Evolutionary conservation across 1,140 invertebrate species (phyloP).

Genomic region (Callitettix versicolor): DNA sequence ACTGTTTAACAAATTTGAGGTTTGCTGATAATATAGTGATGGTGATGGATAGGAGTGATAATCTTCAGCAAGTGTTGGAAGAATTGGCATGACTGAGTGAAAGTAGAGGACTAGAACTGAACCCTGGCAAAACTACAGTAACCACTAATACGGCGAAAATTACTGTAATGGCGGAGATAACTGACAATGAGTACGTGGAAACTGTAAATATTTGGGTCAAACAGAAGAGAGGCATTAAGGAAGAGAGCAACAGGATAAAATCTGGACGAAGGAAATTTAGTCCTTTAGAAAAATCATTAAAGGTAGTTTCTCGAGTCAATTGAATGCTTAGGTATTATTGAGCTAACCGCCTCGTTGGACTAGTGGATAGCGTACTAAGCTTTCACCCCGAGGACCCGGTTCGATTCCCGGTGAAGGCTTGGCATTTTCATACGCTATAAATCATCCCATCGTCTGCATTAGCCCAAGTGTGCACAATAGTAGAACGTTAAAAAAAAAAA

Average conservation of each 20-base stretch:
- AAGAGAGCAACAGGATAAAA: background rate
- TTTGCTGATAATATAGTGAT: background rate
- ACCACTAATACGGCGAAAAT: background rate
- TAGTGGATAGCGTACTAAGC: too few species aligned
- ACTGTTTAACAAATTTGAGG: background rate
- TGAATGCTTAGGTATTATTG: background rate
- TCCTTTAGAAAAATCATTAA: background rate
- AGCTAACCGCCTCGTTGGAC: too few species aligned
- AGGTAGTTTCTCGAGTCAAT: background rate
- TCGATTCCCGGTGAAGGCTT: too few species aligned
- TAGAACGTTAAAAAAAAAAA: too few species aligned
- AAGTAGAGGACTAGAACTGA: too few species aligned
- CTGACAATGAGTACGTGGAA: background rate
- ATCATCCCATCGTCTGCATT: too few species aligned
- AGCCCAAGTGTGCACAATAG: too few species aligned
- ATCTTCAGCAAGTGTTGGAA: background rate
- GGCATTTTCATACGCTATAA: too few species aligned
- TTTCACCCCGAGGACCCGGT: too few species aligned
- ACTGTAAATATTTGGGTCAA: background rate
- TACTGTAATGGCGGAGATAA: background rate
- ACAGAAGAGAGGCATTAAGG: background rate
- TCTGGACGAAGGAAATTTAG: background rate
- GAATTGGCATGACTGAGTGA: background rate
- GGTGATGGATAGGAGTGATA: background rate
- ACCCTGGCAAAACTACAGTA: background rate